Base-by-base conservation (phyloP, 2,113 vertebrate genomes). In the Pteruthius melanotis region DNA sequence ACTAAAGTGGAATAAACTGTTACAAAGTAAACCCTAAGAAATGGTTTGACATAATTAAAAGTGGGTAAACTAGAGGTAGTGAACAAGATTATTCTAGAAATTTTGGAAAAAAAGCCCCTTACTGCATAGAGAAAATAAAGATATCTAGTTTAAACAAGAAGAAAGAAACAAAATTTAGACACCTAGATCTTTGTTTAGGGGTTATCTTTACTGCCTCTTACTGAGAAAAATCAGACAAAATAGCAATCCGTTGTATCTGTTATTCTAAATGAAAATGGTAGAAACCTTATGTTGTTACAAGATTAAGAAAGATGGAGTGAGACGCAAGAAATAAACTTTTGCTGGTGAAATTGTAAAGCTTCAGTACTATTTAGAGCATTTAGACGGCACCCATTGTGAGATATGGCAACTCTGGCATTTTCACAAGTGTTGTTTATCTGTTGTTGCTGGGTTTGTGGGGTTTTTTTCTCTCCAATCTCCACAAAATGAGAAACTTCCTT, bases 361-460 rank as follows among this genome's bases (percentile, higher is more conserved):
- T 89, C 59, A 83, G 40, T 59, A 52, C 10, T 61, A 66, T 71
- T 87, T 75, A 68, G 24, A 84, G 11, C 14, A 14, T 76, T 50
- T 53, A 71, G 24, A 68, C 24, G 64, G 7, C 1, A 1, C 7
- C 71, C 31, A 56, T 81, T 75, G 77, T 76, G 70, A 87, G 85
- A 85, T 79, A 95, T 13, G 23, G 57, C 31, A 87, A 60, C 39
- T 79, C 87, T 85, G 82, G 91, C 82, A 94, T 87, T 94, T 94
- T 91, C 82, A 76, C 22, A 91, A 83, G 66, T 33, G 50, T 37
- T 76, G 45, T 77, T 92, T 81, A 68, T 53, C 45, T 87, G 61
- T 84, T 89, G 50, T 54, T 88, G 12, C 27, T 65, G 6, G 2
- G 6, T 52, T 72, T 57, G 4, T 18, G 35, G 3, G 2, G 7